Evolutionary conservation across 2,888 invertebrate genomes (phyloP).

Genomic region (Thera obeliscata): DNA sequence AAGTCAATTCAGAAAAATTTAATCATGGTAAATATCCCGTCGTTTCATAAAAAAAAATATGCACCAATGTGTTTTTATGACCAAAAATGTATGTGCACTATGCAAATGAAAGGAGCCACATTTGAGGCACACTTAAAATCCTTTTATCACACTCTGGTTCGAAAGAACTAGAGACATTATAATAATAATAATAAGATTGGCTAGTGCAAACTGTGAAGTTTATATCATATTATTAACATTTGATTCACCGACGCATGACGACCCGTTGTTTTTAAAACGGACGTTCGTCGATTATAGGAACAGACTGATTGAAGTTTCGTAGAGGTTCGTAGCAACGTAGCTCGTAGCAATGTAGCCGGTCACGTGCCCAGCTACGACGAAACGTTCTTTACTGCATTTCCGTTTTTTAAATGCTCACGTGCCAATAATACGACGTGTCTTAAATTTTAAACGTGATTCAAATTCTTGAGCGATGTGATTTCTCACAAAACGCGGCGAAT

Average conservation of each 20-base stretch:
- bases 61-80: no score
- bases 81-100: no score
- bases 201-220: no score
- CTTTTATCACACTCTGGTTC: no score
- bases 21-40: no score
- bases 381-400: conserved; percentile 76
- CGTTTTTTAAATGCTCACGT: conserved; percentile 62
- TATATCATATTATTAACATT: no score
- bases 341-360: conserved; percentile 52
- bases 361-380: conserved; percentile 71
- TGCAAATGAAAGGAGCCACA: no score
- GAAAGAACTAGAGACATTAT: no score
- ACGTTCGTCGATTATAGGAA: background rate
- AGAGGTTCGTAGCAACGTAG: conserved; percentile 36
- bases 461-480: conserved; percentile 13
- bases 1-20: no score
- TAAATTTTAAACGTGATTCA: conserved; percentile 26
- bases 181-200: no score
- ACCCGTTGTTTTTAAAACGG: background rate
- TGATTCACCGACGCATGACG: background rate
- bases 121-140: no score
- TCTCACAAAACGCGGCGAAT: background rate
- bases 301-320: conserved; percentile 38
- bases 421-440: conserved; percentile 44
- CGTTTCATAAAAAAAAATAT: no score